Conservation (phyloP, 2,797 vertebrate species). For the Notolepis coatsorum region DNA sequence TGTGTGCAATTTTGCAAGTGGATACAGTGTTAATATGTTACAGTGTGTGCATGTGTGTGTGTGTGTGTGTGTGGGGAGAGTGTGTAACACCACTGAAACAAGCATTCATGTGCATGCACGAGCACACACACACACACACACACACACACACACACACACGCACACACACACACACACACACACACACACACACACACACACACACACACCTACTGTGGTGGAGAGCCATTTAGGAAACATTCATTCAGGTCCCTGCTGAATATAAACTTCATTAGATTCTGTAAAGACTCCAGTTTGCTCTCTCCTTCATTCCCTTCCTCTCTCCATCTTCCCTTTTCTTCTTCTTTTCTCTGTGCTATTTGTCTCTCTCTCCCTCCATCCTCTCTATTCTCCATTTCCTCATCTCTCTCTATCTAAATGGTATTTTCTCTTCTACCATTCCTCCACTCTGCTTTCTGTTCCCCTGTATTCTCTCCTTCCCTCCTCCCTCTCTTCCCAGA, state of each 20-base stretch:
- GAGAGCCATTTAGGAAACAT: conserved; percentile 12
- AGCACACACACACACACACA: conserved; percentile 4
- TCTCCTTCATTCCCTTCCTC: conserved; percentile 36
- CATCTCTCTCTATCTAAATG: too few relatives aligned
- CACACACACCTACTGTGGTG: conserved; percentile 30
- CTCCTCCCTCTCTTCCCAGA: too few relatives aligned
- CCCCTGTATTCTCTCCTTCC: too few relatives aligned
- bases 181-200: not conserved
- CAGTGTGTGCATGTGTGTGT: not conserved
- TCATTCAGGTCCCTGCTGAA: not conserved
- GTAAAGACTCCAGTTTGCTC: not conserved
- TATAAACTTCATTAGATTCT: not conserved
- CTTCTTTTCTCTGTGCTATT: too few relatives aligned
- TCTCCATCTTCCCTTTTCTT: conserved; percentile 24
- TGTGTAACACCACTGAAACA: not conserved
- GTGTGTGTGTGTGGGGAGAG: conserved; percentile 4
- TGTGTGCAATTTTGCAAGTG: too few relatives aligned
- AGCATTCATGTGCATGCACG: not conserved
- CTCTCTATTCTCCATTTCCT: conserved; percentile 2
- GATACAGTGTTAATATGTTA: conserved; percentile 3
- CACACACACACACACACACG: conserved; percentile 19
- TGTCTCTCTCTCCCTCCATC: too few relatives aligned
- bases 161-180: conserved; percentile 1
- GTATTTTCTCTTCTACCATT: too few relatives aligned
- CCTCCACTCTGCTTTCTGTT: too few relatives aligned